Conservation (phyloP, 1,140 invertebrate species). For the Diabrotica undecimpunctata region DNA sequence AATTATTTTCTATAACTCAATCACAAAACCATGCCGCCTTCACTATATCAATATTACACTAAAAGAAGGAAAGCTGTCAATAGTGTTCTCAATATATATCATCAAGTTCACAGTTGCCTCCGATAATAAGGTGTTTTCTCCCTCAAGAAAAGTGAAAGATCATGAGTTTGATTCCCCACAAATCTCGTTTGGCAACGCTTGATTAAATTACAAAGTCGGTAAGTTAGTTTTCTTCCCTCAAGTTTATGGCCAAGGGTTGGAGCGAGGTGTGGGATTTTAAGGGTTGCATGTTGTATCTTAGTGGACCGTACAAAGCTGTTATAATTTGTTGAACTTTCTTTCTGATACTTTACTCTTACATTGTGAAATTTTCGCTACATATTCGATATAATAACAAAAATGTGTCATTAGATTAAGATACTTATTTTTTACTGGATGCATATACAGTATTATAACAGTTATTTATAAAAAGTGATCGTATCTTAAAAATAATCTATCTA, state of each 20-base stretch:
- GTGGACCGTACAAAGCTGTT: not conserved
- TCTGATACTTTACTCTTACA: too few relatives aligned
- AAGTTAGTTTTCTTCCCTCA: conserved; percentile 16
- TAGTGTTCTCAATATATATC: not conserved
- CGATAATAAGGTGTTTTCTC: not conserved
- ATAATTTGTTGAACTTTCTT: not conserved
- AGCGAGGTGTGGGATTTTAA: conserved; percentile 13
- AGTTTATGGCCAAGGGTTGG: conserved; percentile 9
- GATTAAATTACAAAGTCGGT: conserved; percentile 18
- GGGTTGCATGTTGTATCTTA: not conserved
- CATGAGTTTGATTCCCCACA: conserved; percentile 11
- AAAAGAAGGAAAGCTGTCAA: not conserved
- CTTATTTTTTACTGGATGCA: too few relatives aligned
- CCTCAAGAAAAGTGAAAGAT: conserved; percentile 6
- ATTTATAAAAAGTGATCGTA: too few relatives aligned
- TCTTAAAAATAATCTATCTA: too few relatives aligned
- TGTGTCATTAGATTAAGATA: too few relatives aligned
- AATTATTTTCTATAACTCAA: not conserved
- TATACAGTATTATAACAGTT: too few relatives aligned
- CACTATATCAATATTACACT: not conserved
- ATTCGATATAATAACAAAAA: too few relatives aligned
- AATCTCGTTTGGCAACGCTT: conserved; percentile 8
- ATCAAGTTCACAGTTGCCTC: not conserved
- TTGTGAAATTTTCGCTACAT: too few relatives aligned
- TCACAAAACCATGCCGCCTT: not conserved